Percentiles rank a stretch among this genome's conserved stretches.
Conservation (phyloP, 2,797 vertebrate genomes). For the Myiotriccus ornatus region DNA sequence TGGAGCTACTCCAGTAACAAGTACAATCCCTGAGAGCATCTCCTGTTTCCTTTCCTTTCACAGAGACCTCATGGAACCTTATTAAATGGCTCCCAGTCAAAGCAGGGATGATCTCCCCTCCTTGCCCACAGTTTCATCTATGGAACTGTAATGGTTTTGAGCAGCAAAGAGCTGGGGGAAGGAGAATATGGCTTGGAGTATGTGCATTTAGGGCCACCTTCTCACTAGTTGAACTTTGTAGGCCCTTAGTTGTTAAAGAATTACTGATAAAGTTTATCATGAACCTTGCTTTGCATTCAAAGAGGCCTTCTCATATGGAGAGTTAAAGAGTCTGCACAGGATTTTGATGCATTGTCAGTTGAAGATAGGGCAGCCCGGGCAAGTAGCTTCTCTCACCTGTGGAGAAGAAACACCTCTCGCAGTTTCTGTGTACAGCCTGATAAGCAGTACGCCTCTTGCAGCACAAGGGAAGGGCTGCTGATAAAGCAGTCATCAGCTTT, state of each 20-base stretch:
- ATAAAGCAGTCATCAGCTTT: neutral
- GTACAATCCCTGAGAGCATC: neutral
- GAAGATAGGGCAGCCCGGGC: neutral
- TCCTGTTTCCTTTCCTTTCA: neutral
- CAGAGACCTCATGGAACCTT: neutral
- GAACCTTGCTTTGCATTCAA: neutral
- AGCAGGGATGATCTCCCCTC: neutral
- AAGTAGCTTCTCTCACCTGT: neutral
- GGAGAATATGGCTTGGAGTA: neutral
- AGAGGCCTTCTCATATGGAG: neutral
- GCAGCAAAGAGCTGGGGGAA: neutral
- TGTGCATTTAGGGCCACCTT: neutral
- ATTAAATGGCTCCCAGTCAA: neutral
- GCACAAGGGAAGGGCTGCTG: neutral
- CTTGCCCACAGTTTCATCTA: neutral
- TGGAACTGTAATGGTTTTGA: neutral
- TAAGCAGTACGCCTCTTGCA: neutral
- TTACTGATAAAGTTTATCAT: neutral
- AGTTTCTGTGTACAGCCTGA: neutral
- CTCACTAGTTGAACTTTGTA: neutral
- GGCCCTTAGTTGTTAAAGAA: neutral
- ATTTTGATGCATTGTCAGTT: neutral
- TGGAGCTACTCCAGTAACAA: neutral
- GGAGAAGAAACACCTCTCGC: neutral
- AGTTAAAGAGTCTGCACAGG: neutral